Base-by-base conservation (phyloP, 2,113 vertebrate species). In the Pampusana beccarii region DNA sequence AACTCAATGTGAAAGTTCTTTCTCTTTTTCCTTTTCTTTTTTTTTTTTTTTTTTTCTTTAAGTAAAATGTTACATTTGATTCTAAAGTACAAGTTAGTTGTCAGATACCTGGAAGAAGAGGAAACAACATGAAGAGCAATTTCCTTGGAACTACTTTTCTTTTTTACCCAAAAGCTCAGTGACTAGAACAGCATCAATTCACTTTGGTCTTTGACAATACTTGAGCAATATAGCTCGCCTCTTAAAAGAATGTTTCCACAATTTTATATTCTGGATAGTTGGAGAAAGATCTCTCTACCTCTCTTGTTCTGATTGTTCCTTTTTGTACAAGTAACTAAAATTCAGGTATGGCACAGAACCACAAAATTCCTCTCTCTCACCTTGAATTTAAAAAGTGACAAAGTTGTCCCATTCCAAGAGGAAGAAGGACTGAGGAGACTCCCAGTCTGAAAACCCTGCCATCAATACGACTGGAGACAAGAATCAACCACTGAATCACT, bases 1-100 rank as follows among this genome's bases (percentile, higher is more conserved):
- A 83, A 28, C 4, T 54, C 58, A 73, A 28, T 26, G 9, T 28
- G 6, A 77, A 42, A 1, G 2, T 29, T 18, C 2, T 57, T 73
- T 42, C 14, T 8, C 10, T 17, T 10, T 2, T 0, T 3, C 0
- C 1, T 5, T 40, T 44, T 53, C 44, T 18, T 46, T 7, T 8
- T 16, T 17, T 10, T 2, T 0, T 0, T 1, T 5, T 33, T 38
- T 53, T n/a, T 46, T 58, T 26, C 13, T 60, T 31, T 38, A 5
- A 29, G 5, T 57, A 10, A 66, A 81, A 44, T 29, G 3, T 14
- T 70, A 28, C 5, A 13, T 73, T 42, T 78, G 4, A 40, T 84
- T 84, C 3, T 19, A n/a, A 73, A 90, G 3, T 48, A 46, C 4
- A 36, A 46, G 10, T 38, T 73, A 51, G 31, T 50, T 80, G 15